Evolutionary conservation across 2,797 vertebrate species (phyloP).

Genomic region (Anabas testudineus): DNA sequence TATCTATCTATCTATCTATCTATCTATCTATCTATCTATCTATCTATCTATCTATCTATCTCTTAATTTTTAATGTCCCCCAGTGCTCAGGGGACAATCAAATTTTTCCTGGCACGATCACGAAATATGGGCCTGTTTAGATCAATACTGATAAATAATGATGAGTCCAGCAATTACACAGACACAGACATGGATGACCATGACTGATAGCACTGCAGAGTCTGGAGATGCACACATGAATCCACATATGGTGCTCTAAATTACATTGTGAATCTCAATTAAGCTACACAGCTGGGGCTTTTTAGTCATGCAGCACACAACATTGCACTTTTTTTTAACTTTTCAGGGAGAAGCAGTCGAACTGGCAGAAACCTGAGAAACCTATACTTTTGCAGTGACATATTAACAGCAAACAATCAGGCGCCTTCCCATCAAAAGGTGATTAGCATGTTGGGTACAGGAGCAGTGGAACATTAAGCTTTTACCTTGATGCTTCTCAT

Average conservation of each 20-base stretch:
- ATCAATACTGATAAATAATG: slow-evolving; percentile 50
- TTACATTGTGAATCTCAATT: slow-evolving; percentile 59
- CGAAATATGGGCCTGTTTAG: slow-evolving; percentile 17
- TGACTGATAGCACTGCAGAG: slow-evolving; percentile 35
- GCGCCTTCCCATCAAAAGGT: slow-evolving; percentile 15
- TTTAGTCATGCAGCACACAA: slow-evolving; percentile 13
- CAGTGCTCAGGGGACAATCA: slow-evolving; percentile 13
- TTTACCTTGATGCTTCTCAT: slow-evolving; percentile 20
- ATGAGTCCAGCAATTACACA: slow-evolving; percentile 20
- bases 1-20: too few relatives aligned
- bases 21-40: not conserved
- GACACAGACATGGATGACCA: not conserved
- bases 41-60: not conserved
- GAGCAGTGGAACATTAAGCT: slow-evolving; percentile 27
- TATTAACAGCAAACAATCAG: slow-evolving; percentile 17
- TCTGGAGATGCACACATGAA: slow-evolving; percentile 43
- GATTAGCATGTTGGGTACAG: slow-evolving; percentile 3
- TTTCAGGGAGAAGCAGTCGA: not conserved
- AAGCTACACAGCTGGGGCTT: slow-evolving; percentile 42
- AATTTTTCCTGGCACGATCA: slow-evolving; percentile 17
- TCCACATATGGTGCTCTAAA: slow-evolving; percentile 52
- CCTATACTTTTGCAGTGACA: slow-evolving; percentile 3
- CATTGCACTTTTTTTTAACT: slow-evolving; percentile 36
- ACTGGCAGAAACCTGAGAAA: slow-evolving; percentile 24
- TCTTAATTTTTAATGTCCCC: slow-evolving; percentile 1